Evolutionary conservation across 2,888 invertebrate genomes (phyloP).

Genomic region (Campaea margaritaria): DNA sequence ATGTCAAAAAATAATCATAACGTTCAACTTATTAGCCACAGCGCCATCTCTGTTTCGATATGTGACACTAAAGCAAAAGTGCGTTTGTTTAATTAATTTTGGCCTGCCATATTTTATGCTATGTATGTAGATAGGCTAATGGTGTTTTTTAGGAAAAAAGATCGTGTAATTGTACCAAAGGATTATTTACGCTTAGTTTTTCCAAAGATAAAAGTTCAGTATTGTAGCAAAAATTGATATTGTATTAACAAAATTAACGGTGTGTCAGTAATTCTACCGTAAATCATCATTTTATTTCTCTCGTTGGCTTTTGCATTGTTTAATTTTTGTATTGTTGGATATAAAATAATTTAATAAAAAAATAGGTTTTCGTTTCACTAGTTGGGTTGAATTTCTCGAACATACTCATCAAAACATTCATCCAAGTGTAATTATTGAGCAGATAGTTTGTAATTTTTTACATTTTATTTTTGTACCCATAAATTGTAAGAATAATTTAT

Average conservation of each 20-base stretch:
- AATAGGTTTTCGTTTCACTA: background rate
- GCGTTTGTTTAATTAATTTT: background rate
- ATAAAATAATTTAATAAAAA: background rate
- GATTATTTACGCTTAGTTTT: background rate
- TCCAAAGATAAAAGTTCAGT: too few relatives aligned
- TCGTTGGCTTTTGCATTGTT: background rate
- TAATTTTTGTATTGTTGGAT: conserved; percentile 1
- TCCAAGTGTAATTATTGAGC: conserved; percentile 24
- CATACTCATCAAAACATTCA: conserved; percentile 2
- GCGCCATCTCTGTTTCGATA: background rate
- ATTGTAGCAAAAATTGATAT: too few relatives aligned
- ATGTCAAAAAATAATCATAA: background rate
- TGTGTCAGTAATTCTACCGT: too few relatives aligned
- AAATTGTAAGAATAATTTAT: conserved; percentile 72
- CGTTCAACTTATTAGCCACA: background rate
- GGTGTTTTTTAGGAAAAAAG: conserved; percentile 24
- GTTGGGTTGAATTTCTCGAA: too few relatives aligned
- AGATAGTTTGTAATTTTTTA: conserved; percentile 67
- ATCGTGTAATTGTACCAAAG: conserved; percentile 9
- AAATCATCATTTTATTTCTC: background rate
- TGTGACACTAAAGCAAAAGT: background rate
- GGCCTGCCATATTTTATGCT: conserved; percentile 7
- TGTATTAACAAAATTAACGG: too few relatives aligned
- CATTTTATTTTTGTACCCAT: conserved; percentile 80
- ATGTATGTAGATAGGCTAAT: conserved; percentile 27